phyloP scores from a whole-genome alignment of 2,888 invertebrate genomes.

The Nineta flava region DNA sequence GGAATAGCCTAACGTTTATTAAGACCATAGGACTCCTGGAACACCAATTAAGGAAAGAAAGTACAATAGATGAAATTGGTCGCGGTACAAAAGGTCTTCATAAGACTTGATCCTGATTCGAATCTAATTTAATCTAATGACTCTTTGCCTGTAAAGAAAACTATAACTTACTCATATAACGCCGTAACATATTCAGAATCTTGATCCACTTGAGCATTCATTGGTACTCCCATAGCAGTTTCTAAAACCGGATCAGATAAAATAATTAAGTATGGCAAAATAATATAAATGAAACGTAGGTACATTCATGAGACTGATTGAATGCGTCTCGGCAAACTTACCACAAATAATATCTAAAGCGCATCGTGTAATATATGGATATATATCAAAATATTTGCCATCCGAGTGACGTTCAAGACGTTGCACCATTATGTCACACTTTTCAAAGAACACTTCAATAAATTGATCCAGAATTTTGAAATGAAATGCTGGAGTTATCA shows the following conservation, averaged over 20 bases:
- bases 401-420: slow-evolving; percentile 14
- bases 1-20: no score
- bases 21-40: no score
- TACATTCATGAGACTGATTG: neutral
- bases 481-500: slow-evolving; percentile 21
- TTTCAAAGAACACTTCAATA: slow-evolving; percentile 12
- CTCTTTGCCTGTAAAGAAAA: no score
- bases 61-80: no score
- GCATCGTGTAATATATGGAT: slow-evolving; percentile 18
- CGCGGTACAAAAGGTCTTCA: no score
- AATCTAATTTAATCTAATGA: no score
- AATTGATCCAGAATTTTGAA: slow-evolving; percentile 19
- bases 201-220: slow-evolving; percentile 25
- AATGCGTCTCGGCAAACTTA: slow-evolving; percentile 7
- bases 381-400: slow-evolving; percentile 19
- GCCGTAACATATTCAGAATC: slow-evolving; percentile 30
- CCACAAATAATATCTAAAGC: slow-evolving; percentile 22
- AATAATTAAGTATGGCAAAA: neutral
- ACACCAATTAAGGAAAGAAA: no score
- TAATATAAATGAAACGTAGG: neutral
- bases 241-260: slow-evolving; percentile 28
- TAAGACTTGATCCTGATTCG: no score
- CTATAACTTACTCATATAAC: slow-evolving; percentile 23
- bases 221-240: slow-evolving; percentile 39
- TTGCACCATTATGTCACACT: slow-evolving; percentile 15